Percentiles rank a stretch among this genome's conserved stretches.
These are phyloP conservation scores for Synergus laeviventris DNA, from an alignment of 2,888 invertebrate species.

Conservation along the genomic window DNA sequence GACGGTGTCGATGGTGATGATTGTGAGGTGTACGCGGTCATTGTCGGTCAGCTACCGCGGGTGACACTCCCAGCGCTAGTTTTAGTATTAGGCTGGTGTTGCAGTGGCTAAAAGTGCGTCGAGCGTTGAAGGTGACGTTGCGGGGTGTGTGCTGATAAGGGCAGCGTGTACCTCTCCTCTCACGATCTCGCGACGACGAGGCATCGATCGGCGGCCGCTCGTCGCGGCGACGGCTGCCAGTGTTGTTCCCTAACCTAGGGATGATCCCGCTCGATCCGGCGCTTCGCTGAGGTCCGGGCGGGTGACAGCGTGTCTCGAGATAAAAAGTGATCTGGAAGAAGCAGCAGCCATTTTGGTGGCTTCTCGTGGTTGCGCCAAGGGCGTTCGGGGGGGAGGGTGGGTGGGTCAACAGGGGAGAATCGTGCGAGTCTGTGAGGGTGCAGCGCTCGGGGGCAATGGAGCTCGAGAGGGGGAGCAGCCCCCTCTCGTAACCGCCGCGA, in stretches of 20 bases:
- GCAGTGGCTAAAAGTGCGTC: conserved; percentile 44
- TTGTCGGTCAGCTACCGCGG: conserved; percentile 28
- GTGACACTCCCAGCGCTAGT: conserved; percentile 43
- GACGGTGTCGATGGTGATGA: conserved; percentile 31
- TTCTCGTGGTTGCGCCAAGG: conserved; percentile 59
- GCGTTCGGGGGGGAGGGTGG: conserved; percentile 55
- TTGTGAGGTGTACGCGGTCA: conserved; percentile 39
- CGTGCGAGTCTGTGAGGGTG: conserved; percentile 69
- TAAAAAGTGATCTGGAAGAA: conserved; percentile 51
- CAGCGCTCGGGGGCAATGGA: conserved; percentile 77
- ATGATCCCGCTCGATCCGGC: conserved; percentile 35
- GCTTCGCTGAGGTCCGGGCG: conserved; percentile 44
- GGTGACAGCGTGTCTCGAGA: conserved; percentile 48
- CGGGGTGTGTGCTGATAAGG: conserved; percentile 26
- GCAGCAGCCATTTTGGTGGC: conserved; percentile 73
- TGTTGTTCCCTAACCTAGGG: conserved; percentile 43
- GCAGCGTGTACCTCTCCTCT: conserved; percentile 12
- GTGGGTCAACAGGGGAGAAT: conserved; percentile 59
- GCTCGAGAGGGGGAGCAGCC: conserved; percentile 81
- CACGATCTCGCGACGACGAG: conserved; percentile 17
- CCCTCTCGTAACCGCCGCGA: conserved; percentile 79
- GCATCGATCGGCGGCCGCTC: conserved; percentile 26
- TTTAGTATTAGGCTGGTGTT: conserved; percentile 47
- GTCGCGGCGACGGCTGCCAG: conserved; percentile 16
- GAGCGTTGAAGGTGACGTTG: conserved; percentile 49